These are phyloP conservation scores for Eufriesea mexicana DNA, from an alignment of 1,140 invertebrate species.

Conservation along the genomic window DNA sequence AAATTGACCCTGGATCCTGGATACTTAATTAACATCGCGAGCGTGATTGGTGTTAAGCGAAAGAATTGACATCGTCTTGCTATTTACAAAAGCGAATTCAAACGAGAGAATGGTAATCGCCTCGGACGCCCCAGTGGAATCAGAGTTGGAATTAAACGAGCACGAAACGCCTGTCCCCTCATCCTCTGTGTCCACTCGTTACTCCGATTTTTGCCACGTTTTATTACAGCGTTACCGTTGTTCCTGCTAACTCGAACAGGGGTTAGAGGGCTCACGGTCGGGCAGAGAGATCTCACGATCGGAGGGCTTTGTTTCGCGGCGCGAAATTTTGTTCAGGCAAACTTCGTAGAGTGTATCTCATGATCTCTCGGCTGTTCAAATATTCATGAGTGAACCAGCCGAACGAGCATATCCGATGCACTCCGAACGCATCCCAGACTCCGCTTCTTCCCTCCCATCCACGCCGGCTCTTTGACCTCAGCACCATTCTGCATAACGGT, in stretches of 20 bases:
- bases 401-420: slow-evolving; percentile 59
- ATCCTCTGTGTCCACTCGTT: not conserved
- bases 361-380: slow-evolving; percentile 46
- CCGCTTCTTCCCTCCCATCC: slow-evolving; percentile 39
- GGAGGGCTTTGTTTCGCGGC: not conserved
- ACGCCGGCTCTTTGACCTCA: slow-evolving; percentile 71
- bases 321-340: slow-evolving; percentile 23
- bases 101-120: not conserved
- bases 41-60: too few species aligned
- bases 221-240: not conserved
- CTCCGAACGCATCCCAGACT: slow-evolving; percentile 54
- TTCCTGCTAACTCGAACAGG: not conserved
- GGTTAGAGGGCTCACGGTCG: not conserved
- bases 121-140: not conserved
- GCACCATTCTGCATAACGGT: slow-evolving; percentile 73
- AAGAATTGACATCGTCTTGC: too few species aligned
- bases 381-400: slow-evolving; percentile 59
- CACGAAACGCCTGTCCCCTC: not conserved
- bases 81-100: not conserved
- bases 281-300: not conserved
- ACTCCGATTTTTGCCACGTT: not conserved
- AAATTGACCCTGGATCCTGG: too few species aligned
- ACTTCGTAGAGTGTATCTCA: not conserved
- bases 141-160: not conserved
- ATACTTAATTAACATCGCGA: too few species aligned